Evolutionary conservation across 2,113 vertebrate genomes (phyloP).

Genomic region (Mormoops blainvillei): DNA sequence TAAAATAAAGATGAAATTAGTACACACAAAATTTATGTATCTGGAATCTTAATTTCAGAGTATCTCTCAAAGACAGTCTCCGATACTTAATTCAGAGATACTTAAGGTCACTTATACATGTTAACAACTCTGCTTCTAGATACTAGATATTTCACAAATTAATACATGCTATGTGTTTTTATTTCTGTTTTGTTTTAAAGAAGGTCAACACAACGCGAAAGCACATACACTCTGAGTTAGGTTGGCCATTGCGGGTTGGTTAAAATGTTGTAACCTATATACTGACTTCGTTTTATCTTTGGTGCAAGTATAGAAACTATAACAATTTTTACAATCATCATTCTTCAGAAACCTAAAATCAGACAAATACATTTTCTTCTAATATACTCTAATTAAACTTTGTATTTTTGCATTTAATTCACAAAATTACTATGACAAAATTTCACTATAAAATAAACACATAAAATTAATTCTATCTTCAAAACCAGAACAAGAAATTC

Average conservation of each 20-base stretch:
- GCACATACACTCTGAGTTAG: background rate
- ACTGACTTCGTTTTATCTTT: background rate
- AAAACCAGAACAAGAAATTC: background rate
- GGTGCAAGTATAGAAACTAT: background rate
- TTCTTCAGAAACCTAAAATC: background rate
- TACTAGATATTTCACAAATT: background rate
- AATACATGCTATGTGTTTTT: background rate
- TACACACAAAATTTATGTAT: background rate
- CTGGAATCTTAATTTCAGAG: background rate
- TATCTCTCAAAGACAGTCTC: background rate
- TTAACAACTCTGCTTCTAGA: background rate
- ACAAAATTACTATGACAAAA: constrained; percentile 36
- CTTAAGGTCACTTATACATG: background rate
- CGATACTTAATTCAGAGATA: background rate
- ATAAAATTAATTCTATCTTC: constrained; percentile 13
- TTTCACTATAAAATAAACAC: constrained; percentile 5
- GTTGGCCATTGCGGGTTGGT: background rate
- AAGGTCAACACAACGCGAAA: background rate
- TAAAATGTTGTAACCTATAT: background rate
- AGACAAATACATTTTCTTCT: background rate
- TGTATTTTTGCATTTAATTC: background rate
- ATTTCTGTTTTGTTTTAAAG: background rate
- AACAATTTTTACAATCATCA: background rate
- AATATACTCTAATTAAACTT: background rate
- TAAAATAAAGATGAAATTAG: constrained; percentile 14